A percentile compares a stretch with the other conserved stretches of the same genome.
Conservation (phyloP, 2,797 vertebrate species). For the Falco cherrug region DNA sequence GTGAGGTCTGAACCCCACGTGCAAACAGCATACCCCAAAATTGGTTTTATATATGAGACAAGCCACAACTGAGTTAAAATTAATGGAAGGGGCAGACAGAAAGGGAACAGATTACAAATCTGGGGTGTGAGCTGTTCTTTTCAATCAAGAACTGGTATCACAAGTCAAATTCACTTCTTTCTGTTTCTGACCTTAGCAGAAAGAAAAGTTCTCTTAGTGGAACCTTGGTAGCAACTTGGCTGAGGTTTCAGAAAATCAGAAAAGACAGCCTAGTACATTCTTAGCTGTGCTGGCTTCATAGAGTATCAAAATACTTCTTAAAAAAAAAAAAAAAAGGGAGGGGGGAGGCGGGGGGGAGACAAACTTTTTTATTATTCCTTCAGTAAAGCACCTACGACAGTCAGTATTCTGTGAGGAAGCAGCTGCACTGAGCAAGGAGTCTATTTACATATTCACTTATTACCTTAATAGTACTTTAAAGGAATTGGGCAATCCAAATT, state of each 20-base stretch:
- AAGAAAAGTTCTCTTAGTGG: neutral
- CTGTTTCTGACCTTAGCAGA: neutral
- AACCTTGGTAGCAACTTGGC: neutral
- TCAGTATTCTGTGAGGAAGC: neutral
- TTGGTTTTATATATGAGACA: neutral
- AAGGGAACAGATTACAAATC: neutral
- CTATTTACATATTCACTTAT: neutral
- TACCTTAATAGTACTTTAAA: neutral
- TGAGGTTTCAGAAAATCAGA: neutral
- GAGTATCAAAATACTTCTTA: neutral
- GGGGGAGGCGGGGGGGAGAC: neutral
- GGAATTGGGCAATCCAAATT: neutral
- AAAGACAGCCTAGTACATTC: neutral
- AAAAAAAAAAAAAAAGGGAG: no score
- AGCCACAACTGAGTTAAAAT: neutral
- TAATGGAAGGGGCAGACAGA: neutral
- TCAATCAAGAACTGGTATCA: neutral
- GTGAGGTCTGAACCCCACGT: neutral
- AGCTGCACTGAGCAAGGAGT: neutral
- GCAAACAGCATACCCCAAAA: neutral
- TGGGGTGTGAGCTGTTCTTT: neutral
- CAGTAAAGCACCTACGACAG: neutral
- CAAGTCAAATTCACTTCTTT: neutral
- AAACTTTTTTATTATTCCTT: neutral
- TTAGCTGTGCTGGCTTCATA: neutral